Evolutionary conservation across 2,113 vertebrate genomes (phyloP).

Genomic region (Anarhynchus alexandrinus): DNA sequence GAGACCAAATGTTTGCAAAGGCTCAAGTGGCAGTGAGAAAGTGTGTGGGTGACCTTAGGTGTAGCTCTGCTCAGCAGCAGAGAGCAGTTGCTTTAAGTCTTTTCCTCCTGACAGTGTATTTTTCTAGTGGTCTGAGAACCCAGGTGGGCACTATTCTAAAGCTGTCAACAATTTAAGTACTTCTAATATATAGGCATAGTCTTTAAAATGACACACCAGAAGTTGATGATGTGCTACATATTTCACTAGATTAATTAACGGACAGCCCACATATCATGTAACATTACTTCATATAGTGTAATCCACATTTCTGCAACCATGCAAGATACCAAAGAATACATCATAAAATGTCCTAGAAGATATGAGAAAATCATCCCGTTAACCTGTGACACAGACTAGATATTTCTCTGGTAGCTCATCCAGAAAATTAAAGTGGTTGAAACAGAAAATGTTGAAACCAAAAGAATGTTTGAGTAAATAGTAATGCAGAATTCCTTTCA

Average conservation of each 20-base stretch:
- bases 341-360: slow-evolving; percentile 50
- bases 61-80: neutral
- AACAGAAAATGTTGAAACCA: neutral
- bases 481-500: neutral
- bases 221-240: slow-evolving; percentile 50
- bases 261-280: slow-evolving; percentile 39
- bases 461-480: slow-evolving; percentile 32
- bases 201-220: slow-evolving; percentile 23
- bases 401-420: slow-evolving; percentile 46
- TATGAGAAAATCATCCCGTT: slow-evolving; percentile 41
- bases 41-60: neutral
- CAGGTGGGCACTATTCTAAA: neutral
- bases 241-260: slow-evolving; percentile 60
- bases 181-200: slow-evolving; percentile 33
- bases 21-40: neutral
- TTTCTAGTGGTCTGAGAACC: neutral
- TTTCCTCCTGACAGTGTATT: neutral
- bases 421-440: neutral
- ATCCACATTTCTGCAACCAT: slow-evolving; percentile 54
- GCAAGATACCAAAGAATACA: slow-evolving; percentile 53
- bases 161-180: neutral
- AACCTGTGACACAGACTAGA: slow-evolving; percentile 51
- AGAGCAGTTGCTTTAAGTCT: neutral
- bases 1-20: slow-evolving; percentile 9
- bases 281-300: slow-evolving; percentile 72